phyloP scores from a whole-genome alignment of 2,113 vertebrate genomes.

The Tragelaphus scriptus region DNA sequence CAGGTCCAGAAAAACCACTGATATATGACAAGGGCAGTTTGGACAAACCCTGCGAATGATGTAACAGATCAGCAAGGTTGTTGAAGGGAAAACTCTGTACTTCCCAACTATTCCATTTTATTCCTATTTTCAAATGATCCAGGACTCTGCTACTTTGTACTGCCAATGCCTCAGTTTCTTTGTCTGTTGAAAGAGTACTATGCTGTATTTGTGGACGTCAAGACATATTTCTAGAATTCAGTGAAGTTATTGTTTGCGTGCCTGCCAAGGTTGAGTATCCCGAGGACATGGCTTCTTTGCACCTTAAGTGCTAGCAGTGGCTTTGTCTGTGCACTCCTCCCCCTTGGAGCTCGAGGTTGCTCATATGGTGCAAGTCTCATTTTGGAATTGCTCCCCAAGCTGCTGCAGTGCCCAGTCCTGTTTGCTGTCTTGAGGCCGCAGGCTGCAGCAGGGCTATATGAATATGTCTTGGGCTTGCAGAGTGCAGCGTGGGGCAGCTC shows the following conservation, averaged over 20 bases:
- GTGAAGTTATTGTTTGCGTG: not conserved
- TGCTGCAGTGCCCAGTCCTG: not conserved
- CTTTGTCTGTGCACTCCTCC: not conserved
- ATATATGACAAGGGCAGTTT: not conserved
- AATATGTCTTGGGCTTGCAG: not conserved
- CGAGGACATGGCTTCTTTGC: not conserved
- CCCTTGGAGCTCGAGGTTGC: not conserved
- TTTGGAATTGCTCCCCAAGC: not conserved
- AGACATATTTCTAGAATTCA: not conserved
- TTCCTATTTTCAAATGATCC: not conserved
- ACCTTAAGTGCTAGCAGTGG: not conserved
- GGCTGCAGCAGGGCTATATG: not conserved
- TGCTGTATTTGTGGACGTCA: not conserved
- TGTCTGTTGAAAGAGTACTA: not conserved
- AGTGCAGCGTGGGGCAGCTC: not conserved
- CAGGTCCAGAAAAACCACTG: not conserved
- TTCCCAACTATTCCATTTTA: not conserved
- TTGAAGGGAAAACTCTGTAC: not conserved
- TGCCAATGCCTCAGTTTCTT: not conserved
- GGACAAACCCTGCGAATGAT: not conserved
- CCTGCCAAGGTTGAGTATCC: not conserved
- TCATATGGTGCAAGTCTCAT: not conserved
- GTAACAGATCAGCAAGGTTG: not conserved
- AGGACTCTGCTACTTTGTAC: not conserved
- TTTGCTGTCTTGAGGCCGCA: not conserved